Evolutionary conservation across 2,113 vertebrate species (phyloP), one percentile per base, ranked within the genome.

Genomic region (Ammodytes marinus): DNA sequence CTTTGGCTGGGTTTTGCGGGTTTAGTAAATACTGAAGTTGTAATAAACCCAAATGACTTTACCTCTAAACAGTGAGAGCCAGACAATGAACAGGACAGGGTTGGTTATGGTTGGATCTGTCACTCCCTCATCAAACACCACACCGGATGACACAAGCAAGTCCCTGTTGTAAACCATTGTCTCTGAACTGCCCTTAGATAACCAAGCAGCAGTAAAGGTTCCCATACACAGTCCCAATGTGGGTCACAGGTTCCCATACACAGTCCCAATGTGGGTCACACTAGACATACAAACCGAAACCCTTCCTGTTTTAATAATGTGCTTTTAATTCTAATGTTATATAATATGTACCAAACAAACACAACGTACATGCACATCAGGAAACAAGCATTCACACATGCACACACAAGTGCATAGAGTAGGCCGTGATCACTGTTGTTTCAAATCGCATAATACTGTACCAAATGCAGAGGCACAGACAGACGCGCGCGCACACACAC

Each of bases 121-220:
- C 75, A 43, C 42, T 53, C 14, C 14, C 35, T 55, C 64, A 61
- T 84, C 40, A 55, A 61, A 69, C 55, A 52, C 57, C 72, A 82
- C 72, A 8, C 42, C 59, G 67, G 39, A 45, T 46, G 13, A 60
- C 11, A 27, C 1, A 5, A 52, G 46, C 27, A 54, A 60, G 60
- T 46, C 46, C 8, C 14, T 45, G 6, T 27, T 46, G 37, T 70
- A 76, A 27, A 27, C 27, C 27, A 27, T 27, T 27, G 27, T 27
- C 27, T 27, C 27, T 27, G 27, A 27, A 27, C 27, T 27, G 27
- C 27, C 27, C 27, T 27, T 27, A 27, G 27, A 27, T 27, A 27
- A 27, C 27, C 27, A 27, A 27, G 27, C 27, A 27, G 27, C 27
- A 27, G 27, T 27, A 27, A 27, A 27, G 27, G 27, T 27, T 27